These are phyloP conservation scores for Siderastrea siderea DNA, from an alignment of 92 coral and sea anemone species.

Conservation along the genomic window DNA sequence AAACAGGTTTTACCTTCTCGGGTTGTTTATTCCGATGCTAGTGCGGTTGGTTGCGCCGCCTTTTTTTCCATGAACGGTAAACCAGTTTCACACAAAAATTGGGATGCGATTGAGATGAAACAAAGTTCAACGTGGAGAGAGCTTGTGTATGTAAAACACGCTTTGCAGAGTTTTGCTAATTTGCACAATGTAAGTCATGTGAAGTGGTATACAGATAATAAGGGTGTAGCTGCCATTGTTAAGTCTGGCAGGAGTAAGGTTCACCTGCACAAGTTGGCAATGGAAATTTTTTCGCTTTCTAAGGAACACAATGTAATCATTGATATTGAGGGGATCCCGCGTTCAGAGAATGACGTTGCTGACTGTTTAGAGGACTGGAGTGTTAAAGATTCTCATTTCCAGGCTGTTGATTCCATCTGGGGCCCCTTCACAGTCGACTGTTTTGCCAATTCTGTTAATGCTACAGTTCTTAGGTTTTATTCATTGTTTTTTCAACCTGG, in stretches of 20 bases:
- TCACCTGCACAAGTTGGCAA: conserved; percentile 1
- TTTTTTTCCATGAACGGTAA: no score
- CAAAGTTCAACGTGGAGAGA: conserved; percentile 4
- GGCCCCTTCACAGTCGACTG: conserved; percentile 63
- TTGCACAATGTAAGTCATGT: conserved; percentile 29
- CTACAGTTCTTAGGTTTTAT: conserved; percentile 39
- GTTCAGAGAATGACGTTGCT: conserved; percentile 40
- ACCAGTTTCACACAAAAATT: no score
- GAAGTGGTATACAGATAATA: no score
- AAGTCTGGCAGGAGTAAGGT: no score
- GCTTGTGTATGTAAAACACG: conserved; percentile 72
- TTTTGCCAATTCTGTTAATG: conserved; percentile 59
- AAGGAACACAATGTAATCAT: no score
- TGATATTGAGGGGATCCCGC: conserved; percentile 60
- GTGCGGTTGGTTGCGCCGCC: no score
- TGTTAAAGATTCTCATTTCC: conserved; percentile 50
- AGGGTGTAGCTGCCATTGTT: no score
- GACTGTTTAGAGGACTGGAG: conserved; percentile 33
- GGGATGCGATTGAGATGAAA: no score
- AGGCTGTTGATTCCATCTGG: conserved; percentile 44
- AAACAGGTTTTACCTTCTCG: no score
- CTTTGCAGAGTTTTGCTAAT: conserved; percentile 45
- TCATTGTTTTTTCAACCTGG: conserved; percentile 57
- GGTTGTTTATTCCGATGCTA: no score
- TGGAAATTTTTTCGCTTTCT: neutral